A percentile compares a stretch with the other conserved stretches of the same genome.
phyloP scores from a whole-genome alignment of 2,797 vertebrate genomes.

The Gambelia wislizenii region DNA sequence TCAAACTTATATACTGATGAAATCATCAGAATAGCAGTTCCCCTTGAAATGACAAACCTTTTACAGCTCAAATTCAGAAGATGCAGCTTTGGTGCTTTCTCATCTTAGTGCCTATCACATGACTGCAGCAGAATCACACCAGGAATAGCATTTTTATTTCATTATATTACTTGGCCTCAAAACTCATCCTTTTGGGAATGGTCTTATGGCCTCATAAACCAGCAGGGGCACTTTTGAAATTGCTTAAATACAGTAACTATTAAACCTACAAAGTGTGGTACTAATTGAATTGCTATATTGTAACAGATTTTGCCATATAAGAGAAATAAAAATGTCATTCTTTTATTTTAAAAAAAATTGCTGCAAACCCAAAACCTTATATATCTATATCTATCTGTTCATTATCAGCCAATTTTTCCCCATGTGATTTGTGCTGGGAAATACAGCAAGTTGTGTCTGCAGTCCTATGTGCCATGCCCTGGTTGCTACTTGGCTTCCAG shows the following conservation, averaged over 20 bases:
- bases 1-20: neutral
- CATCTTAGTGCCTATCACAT: constrained; percentile 9
- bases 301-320: constrained; percentile 68
- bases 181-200: constrained; percentile 69
- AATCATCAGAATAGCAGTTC: constrained; percentile 30
- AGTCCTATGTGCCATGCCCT: neutral
- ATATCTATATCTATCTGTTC: neutral
- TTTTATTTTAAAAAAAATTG: constrained; percentile 21
- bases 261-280: constrained; percentile 67
- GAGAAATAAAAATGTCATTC: constrained; percentile 60
- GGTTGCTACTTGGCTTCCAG: neutral
- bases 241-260: constrained; percentile 73
- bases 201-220: constrained; percentile 73
- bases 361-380: neutral
- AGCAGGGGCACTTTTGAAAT: constrained; percentile 66
- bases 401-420: neutral
- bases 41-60: constrained; percentile 31
- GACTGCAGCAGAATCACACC: constrained; percentile 36
- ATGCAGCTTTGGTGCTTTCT: constrained; percentile 38
- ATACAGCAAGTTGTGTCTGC: neutral
- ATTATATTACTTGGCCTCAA: constrained; percentile 63
- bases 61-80: constrained; percentile 22
- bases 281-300: constrained; percentile 72
- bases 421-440: constrained; percentile 3
- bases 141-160: constrained; percentile 56